Base-by-base conservation (phyloP, 2,888 invertebrate genomes). In the Miltochrista miniata region DNA sequence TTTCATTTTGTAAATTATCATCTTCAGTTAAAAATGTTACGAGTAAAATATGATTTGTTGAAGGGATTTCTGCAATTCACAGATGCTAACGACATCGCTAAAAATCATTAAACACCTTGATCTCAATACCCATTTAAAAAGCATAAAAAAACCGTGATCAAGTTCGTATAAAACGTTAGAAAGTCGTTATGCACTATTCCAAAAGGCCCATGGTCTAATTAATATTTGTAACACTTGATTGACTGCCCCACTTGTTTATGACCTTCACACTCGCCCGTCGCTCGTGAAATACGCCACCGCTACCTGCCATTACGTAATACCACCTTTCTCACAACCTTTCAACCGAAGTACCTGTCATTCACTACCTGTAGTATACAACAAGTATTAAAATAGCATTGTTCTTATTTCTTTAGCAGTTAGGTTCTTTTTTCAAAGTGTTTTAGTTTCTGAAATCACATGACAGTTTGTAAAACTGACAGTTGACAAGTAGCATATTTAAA, bases 301-400 rank as follows among this genome's bases (percentile, higher is more conserved):
- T n/a, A 54, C 30, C 39, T 47, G 50, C 43, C 38, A 69, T 86
- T 87, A 62, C 79, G 64, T 77, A 83, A 83, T 43, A 30, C 48
- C 58, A 79, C 82, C 83, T 84, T 85, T 84, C 84, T 72, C 82
- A 83, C 69, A 82, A 85, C 85, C 84, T 85, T 81, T 78, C 64
- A 64, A 77, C 76, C 68, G 51, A 56, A 70, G 56, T 70, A 72
- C 70, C 64, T 57, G 61, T 39, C 60, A 61, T 65, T 63, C 50
- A 48, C 56, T 55, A 59, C 36, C 29, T 54, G 33, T 49, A 48
- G 18, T 45, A 56, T 49, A 42, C 34, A 7, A 24, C 0, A 11
- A 35, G 35, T 44, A 35, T 11, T 4, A 24, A 24, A 10, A 35
- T 15, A 34, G 9, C 9, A 45, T 36, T 12, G 36, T 14, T 33